Percentiles rank a stretch among this genome's conserved stretches.
These are phyloP conservation scores for Alectura lathami DNA, from an alignment of 2,113 vertebrate species.

Conservation along the genomic window DNA sequence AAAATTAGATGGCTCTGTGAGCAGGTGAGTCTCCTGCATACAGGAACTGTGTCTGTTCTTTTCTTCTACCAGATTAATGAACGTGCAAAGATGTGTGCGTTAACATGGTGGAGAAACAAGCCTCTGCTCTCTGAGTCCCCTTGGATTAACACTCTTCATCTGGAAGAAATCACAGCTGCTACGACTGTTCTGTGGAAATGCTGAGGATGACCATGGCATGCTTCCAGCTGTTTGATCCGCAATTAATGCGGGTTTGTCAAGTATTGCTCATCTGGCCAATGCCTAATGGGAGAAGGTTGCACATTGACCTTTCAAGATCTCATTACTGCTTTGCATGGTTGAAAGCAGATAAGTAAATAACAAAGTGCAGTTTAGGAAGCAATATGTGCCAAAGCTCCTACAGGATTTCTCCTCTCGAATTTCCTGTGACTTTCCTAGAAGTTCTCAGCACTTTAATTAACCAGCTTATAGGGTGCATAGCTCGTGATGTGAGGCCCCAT, in stretches of 20 bases:
- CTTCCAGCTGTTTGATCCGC: background rate
- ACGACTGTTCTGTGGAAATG: background rate
- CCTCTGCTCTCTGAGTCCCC: background rate
- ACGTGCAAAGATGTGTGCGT: background rate
- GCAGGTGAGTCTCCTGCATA: background rate
- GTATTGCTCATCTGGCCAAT: background rate
- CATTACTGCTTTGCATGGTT: background rate
- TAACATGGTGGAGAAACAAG: background rate
- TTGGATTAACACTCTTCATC: background rate
- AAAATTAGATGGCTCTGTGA: constrained; percentile 4
- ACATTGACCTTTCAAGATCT: background rate
- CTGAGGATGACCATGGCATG: background rate
- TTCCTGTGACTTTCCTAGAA: background rate
- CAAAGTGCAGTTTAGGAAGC: background rate
- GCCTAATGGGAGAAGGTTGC: background rate
- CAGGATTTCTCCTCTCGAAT: background rate
- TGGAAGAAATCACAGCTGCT: background rate
- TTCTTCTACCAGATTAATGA: background rate
- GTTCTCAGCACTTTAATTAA: background rate
- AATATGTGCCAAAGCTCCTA: background rate
- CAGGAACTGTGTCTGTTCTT: background rate
- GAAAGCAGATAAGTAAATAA: background rate
- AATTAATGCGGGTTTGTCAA: background rate
- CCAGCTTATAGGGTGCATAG: no score
- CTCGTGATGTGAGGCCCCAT: background rate